Conservation (phyloP, 2,797 vertebrate species). For the Lophotriccus pileatus region DNA sequence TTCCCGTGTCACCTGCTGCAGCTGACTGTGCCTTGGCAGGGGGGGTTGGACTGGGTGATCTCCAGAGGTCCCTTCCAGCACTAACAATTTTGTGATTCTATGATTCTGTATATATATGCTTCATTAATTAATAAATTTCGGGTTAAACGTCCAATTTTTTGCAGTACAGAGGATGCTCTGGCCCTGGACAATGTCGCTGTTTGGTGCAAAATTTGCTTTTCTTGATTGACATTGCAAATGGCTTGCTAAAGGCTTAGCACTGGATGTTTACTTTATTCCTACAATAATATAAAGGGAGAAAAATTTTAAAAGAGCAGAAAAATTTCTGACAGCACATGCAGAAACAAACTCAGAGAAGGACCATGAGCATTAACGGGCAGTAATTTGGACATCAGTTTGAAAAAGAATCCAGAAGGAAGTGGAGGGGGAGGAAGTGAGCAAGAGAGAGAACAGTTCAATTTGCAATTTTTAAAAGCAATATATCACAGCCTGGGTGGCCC, state of each 20-base stretch:
- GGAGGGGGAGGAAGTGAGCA: too few species aligned
- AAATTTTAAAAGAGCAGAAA: not conserved
- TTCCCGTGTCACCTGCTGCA: not conserved
- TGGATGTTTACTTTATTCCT: not conserved
- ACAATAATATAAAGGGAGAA: not conserved
- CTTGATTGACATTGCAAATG: not conserved
- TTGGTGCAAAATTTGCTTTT: not conserved
- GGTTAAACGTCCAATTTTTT: not conserved
- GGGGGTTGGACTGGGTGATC: not conserved
- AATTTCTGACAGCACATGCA: not conserved
- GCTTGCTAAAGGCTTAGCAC: not conserved
- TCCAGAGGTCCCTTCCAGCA: not conserved
- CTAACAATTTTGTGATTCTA: not conserved
- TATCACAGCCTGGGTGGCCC: not conserved
- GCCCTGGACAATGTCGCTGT: fast-evolving
- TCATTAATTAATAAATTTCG: fast-evolving
- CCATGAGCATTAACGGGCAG: fast-evolving
- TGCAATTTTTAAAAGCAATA: too few species aligned
- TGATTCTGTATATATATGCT: not conserved
- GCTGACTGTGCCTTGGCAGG: not conserved
- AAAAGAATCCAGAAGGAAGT: too few species aligned
- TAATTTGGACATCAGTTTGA: not conserved
- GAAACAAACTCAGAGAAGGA: not conserved
- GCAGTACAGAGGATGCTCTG: not conserved
- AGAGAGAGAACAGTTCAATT: too few species aligned